Percentiles rank a stretch among this genome's conserved stretches.
These are phyloP conservation scores for Marronus borbonicus DNA, from an alignment of 2,888 invertebrate species.

Conservation along the genomic window DNA sequence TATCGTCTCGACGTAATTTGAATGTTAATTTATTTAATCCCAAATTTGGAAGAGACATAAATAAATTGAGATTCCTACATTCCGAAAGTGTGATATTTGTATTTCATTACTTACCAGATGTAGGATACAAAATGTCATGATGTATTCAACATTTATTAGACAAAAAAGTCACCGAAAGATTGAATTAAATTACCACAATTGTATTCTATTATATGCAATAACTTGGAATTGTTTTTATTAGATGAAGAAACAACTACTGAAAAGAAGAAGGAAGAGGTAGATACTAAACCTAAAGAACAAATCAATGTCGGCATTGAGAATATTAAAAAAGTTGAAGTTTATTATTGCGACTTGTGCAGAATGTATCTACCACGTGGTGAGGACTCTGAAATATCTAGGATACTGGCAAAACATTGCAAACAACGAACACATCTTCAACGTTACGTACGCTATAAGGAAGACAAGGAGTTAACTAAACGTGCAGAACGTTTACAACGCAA, in stretches of 20 bases:
- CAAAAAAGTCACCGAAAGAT: not conserved
- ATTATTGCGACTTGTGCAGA: conserved; percentile 86
- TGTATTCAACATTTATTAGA: not conserved
- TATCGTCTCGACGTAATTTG: conserved; percentile 29
- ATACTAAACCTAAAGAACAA: conserved; percentile 75
- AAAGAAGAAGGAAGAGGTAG: conserved; percentile 65
- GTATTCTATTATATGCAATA: not conserved
- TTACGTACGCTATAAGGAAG: conserved; percentile 84
- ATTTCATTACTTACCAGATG: conserved; percentile 54
- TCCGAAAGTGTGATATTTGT: conserved; percentile 51
- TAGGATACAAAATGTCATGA: conserved; percentile 53
- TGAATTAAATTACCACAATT: not conserved
- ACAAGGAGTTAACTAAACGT: conserved; percentile 80
- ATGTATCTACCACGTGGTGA: conserved; percentile 79
- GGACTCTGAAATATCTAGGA: conserved; percentile 71
- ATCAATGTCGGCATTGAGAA: conserved; percentile 85
- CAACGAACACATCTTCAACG: conserved; percentile 83
- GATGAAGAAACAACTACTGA: conserved; percentile 69
- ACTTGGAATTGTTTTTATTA: not conserved
- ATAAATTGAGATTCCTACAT: conserved; percentile 54
- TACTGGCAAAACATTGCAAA: conserved; percentile 77
- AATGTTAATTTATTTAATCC: conserved; percentile 54
- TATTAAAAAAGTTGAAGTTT: conserved; percentile 84
- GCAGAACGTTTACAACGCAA: conserved; percentile 80
- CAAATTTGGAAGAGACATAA: conserved; percentile 58